Evolutionary conservation across 1,140 invertebrate genomes (phyloP).

Genomic region (Neodiprion virginianus): DNA sequence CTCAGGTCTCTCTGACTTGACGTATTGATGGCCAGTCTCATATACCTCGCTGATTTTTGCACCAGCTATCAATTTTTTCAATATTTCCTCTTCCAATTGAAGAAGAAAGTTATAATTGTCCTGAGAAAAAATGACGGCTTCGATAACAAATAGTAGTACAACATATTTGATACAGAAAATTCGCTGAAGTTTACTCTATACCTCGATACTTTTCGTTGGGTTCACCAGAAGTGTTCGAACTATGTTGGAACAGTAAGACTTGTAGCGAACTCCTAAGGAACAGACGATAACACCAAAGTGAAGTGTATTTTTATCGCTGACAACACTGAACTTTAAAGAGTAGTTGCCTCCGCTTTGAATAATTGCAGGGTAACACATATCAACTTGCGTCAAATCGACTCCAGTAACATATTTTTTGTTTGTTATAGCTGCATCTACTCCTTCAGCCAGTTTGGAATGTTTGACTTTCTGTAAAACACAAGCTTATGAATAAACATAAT

Average conservation of each 20-base stretch:
- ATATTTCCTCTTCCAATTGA: conserved; percentile 89
- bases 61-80: conserved; percentile 85
- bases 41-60: conserved; percentile 90
- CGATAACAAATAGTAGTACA: neutral
- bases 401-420: conserved; percentile 95
- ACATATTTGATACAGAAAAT: conserved; percentile 10
- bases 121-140: conserved; percentile 58
- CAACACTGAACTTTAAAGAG: conserved; percentile 94
- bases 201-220: conserved; percentile 79
- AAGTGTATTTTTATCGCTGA: conserved; percentile 91
- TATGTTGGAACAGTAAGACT: conserved; percentile 98
- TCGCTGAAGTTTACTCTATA: conserved; percentile 56
- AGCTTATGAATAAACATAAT: conserved; percentile 19
- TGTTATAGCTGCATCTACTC: conserved; percentile 87
- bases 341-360: conserved; percentile 98
- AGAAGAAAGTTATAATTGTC: conserved; percentile 94
- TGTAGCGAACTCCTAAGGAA: conserved; percentile 93
- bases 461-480: conserved; percentile 82
- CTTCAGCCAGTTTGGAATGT: conserved; percentile 94
- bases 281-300: conserved; percentile 98
- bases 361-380: conserved; percentile 98
- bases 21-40: conserved; percentile 79
- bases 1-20: conserved; percentile 87
- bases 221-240: conserved; percentile 97
- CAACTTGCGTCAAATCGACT: conserved; percentile 86